A percentile compares a stretch with the other conserved stretches of the same genome.
phyloP scores from a whole-genome alignment of 2,797 vertebrate species.

The Otolemur crassicaudatus region DNA sequence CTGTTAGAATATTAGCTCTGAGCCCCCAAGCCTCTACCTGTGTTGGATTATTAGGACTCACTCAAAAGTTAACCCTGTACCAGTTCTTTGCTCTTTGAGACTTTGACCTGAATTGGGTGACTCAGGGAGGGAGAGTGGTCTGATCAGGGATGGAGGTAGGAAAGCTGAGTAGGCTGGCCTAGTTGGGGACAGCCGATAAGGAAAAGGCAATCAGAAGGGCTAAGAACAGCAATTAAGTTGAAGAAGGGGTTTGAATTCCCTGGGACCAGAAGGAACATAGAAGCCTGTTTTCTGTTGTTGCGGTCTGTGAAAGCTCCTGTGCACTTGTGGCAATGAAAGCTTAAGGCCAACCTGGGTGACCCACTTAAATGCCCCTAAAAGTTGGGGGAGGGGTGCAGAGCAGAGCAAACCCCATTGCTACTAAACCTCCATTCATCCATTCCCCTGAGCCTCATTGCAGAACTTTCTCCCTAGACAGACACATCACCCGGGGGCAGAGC shows the following conservation, averaged over 20 bases:
- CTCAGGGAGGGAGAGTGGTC: too few relatives aligned
- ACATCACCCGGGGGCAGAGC: background rate
- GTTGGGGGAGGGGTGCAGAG: too few relatives aligned
- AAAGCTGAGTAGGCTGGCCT: background rate
- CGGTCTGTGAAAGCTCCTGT: background rate
- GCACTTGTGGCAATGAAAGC: too few relatives aligned
- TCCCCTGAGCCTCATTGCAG: rapidly evolving
- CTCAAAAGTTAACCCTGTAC: background rate
- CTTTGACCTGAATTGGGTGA: background rate
- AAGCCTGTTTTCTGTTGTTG: background rate
- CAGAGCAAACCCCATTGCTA: background rate
- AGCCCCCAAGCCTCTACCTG: background rate
- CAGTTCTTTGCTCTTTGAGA: background rate
- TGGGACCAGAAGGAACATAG: background rate
- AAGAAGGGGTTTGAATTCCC: background rate
- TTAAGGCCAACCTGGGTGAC: background rate
- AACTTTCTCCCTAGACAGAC: background rate
- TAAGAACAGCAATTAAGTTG: background rate
- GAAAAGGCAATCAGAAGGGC: background rate
- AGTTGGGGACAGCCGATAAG: background rate
- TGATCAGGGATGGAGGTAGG: too few relatives aligned
- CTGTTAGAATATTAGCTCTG: background rate
- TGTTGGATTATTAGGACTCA: background rate
- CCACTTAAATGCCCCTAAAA: background rate
- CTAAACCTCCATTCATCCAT: background rate